These are phyloP conservation scores for Tachina grossa DNA, from an alignment of 2,888 invertebrate genomes.

Conservation along the genomic window DNA sequence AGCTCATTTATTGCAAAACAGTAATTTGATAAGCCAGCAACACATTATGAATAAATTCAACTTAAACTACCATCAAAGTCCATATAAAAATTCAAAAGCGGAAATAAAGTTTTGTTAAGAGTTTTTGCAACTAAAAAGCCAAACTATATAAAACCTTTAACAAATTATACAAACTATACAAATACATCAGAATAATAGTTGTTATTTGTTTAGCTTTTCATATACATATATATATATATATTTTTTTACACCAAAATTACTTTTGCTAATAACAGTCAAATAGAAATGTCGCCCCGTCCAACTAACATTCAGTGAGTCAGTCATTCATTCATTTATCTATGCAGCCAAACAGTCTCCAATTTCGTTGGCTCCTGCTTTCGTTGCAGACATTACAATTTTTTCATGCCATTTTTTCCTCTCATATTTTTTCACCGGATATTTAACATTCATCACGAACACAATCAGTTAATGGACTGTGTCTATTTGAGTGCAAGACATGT, in stretches of 20 bases:
- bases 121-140: neutral
- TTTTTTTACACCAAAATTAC: slow-evolving; percentile 5
- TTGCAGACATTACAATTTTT: neutral
- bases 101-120: slow-evolving; percentile 26
- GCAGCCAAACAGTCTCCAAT: slow-evolving; percentile 51
- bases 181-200: slow-evolving; percentile 25
- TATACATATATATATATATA: neutral
- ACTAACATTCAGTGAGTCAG: neutral
- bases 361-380: slow-evolving; percentile 21
- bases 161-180: slow-evolving; percentile 24
- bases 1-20: neutral
- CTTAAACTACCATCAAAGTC: neutral
- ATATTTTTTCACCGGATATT: slow-evolving; percentile 41
- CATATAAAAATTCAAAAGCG: slow-evolving; percentile 26
- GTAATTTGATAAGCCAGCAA: neutral
- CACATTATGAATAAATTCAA: neutral
- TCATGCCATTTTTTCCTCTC: slow-evolving; percentile 7
- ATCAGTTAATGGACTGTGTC: slow-evolving; percentile 57
- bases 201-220: neutral
- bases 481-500: neutral
- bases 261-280: slow-evolving; percentile 23
- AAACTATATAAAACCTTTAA: slow-evolving; percentile 4
- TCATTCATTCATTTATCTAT: neutral
- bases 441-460: slow-evolving; percentile 57
- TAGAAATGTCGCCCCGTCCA: neutral